Base-by-base conservation (phyloP, 2,113 vertebrate species). In the Psilopogon haemacephalus region DNA sequence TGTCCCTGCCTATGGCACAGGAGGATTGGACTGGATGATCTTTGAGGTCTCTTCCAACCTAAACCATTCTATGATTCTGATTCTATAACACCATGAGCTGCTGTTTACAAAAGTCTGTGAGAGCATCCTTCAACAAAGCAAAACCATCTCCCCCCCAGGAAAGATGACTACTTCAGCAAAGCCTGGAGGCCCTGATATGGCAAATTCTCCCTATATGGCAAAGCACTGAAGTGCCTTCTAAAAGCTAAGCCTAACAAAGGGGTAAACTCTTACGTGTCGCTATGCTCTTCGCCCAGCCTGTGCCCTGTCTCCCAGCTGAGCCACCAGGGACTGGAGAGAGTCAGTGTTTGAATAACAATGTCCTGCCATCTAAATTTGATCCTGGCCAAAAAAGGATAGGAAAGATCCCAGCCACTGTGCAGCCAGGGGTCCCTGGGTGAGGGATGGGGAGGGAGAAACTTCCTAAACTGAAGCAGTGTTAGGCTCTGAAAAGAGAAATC, bases 351-450 rank as follows among this genome's bases (percentile, higher is more conserved):
- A 80, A 28, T 9, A 80, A 77, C 56, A 69, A 46, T 4, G 17
- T 74, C 37, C 72, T 71, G 30, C 28, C 37, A 85, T 67, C 33
- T 63, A 56, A 64, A 15, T 24, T 8, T 63, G 64, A 93, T 80
- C 82, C 70, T 85, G n/a, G n/a, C 84, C 92, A 70, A 88, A 83
- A 87, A 95, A 95, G 75, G 71, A 40, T 2, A 79, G 56, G 38
- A 70, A 83, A 73, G 55, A 70, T 20, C 21, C 2, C 3, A 89
- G 56, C 23, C 52, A 21, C n/a, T 60, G 33, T 14, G 33, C 77
- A 89, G 33, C 15, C 59, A 67, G 46, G 21, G 37, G 28, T 64
- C 50, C 63, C 48, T 42, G 12, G 4, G 9, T 52, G 32, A 56
- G n/a, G 12, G 20, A 81, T 32, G 8, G 33, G 67, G 88, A 86